Base-by-base conservation (phyloP, 1,140 invertebrate species). In the Hyles vespertilio region DNA sequence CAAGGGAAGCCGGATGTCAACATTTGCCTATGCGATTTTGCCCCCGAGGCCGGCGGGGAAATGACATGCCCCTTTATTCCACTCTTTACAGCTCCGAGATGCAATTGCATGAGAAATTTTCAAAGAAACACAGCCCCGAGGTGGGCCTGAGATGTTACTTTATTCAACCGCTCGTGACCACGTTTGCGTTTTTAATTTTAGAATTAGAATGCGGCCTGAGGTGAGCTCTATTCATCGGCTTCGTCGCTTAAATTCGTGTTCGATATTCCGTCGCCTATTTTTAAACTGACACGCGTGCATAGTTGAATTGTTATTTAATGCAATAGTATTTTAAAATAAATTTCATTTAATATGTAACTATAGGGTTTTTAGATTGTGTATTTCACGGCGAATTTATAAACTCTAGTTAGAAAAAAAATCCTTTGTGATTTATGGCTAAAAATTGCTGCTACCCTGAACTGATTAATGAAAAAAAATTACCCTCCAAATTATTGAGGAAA, bases 21-120 rank as follows among this genome's bases (percentile, higher is more conserved):
- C 78, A 81, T 82, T 84, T 81, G 73, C 78, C 72, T 63, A 70
- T 65, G 72, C 65, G 74, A 84, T 77, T 78, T 73, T 56, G 56
- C 68, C 71, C 69, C 53, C 69, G 61, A 65, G 78, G 72, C 63
- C 61, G 65, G 69, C 65, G 59, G 71, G 71, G 61, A 81, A 82
- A 82, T 80, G 79, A 84, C 79, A 76, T 80, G 59, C 75, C 64
- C 56, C 59, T 74, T 72, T 72, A 76, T 67, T 74, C 77, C 63
- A 67, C 65, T 71, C 63, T 69, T 75, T 66, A 67, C 54, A 50
- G 61, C 61, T 47, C 64, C 52, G 54, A 62, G 66, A 66, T 74
- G 69, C 72, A 75, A 74, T 75, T 75, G 74, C 72, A 79, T 73
- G 70, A 56, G 61, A 70, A 73, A 65, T 68, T 74, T 75, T 68